Conservation (phyloP, 2,888 invertebrate genomes). For the Diaperis boleti region DNA sequence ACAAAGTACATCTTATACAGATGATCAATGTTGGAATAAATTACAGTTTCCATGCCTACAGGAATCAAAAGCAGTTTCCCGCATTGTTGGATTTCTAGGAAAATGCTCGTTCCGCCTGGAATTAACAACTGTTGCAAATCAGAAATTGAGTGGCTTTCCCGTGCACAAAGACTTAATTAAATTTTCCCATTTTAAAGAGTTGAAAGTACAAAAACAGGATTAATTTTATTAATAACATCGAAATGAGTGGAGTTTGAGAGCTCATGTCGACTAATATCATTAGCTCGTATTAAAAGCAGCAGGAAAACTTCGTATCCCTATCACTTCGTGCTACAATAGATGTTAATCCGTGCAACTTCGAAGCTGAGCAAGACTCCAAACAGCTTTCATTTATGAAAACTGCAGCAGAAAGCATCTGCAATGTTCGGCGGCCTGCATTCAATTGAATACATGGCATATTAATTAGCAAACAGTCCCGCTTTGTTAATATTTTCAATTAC, state of each 20-base stretch:
- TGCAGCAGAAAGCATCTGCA: not conserved
- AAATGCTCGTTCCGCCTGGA: no score
- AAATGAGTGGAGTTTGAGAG: not conserved
- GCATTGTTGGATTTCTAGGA: no score
- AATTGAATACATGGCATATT: slow-evolving; percentile 15
- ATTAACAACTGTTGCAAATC: not conserved
- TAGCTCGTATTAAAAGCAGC: not conserved
- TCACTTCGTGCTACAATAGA: not conserved
- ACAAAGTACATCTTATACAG: no score
- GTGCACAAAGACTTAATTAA: no score
- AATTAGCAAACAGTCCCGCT: slow-evolving; percentile 31
- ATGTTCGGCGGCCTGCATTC: not conserved
- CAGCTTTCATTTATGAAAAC: not conserved
- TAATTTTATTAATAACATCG: not conserved
- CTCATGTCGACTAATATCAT: not conserved
- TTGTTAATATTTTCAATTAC: slow-evolving; percentile 33
- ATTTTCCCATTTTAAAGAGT: not conserved
- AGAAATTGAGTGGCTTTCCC: no score
- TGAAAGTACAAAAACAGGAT: not conserved
- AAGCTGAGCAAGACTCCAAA: not conserved
- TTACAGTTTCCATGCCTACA: no score
- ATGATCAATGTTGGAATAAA: no score
- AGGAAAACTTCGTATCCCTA: not conserved
- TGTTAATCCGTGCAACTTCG: not conserved
- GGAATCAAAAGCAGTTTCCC: no score